Base-by-base conservation (phyloP, 2,113 vertebrate species). In the Engraulis encrasicolus region DNA sequence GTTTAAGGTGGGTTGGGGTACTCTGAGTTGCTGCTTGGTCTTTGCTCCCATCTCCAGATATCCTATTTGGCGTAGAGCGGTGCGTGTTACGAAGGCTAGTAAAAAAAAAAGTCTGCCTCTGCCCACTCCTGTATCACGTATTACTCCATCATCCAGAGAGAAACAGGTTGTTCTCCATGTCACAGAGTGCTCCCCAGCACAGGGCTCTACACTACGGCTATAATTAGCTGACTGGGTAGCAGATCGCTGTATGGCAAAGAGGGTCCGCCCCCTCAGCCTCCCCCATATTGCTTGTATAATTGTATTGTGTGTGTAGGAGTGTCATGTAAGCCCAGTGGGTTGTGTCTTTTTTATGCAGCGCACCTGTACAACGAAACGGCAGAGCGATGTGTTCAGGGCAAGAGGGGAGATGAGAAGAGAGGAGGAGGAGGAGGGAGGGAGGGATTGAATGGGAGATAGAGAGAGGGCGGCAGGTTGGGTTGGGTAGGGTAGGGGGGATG, bases 181-280 rank as follows among this genome's bases (percentile, higher is more conserved):
- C 82, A 50, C 82, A 50, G 50, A 34, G 52, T 49, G 66, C 27
- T 12, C 81, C 45, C 34, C 6, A 45, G 11, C 18, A 37, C 66
- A 54, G 58, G 58, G 45, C n/a, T n/a, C n/a, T n/a, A n/a, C n/a
- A n/a, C 77, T 81, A 52, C 77, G 20, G 74, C 19, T 12, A 71
- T 78, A 83, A 81, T 82, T 81, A 83, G 54, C 82, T 78, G 37
- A 49, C 11, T 61, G 82, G 77, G n/a, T n/a, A 12, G 50, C 58
- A 23, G 18, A 71, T 36, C 31, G 23, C 23, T 66, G 58, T 27
- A 66, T 66, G 58, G 58, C 58, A 23, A 31, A 23, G n/a, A n/a
- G 31, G 58, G 23, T 58, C 54, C 54, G 54, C 54, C 54, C n/a
- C 50, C 54, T 23, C 27, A 54, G 71, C 74, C 48, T 52, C 9